Conservation (phyloP, 2,888 invertebrate genomes). For the Clistopyga incitator region DNA sequence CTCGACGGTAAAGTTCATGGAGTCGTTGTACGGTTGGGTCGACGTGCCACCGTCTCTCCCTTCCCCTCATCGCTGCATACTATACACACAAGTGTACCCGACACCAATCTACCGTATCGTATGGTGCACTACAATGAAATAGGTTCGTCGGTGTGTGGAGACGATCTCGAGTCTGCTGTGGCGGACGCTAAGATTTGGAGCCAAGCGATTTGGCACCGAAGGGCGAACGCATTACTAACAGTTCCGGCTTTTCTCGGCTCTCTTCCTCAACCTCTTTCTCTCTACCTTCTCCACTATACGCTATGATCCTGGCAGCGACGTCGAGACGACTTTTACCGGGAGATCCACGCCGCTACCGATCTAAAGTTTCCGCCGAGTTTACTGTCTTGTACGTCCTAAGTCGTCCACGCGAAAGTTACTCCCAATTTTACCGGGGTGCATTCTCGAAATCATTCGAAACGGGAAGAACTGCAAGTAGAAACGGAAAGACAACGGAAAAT, state of each 20-base stretch:
- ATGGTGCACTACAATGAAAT: slow-evolving; percentile 51
- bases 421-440: slow-evolving; percentile 32
- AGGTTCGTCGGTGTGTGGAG: slow-evolving; percentile 47
- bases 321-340: slow-evolving; percentile 54
- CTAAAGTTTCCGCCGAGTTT: slow-evolving; percentile 53
- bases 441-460: slow-evolving; percentile 12
- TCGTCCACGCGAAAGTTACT: slow-evolving; percentile 38
- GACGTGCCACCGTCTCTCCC: slow-evolving; percentile 41
- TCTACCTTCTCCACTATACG: slow-evolving; percentile 22
- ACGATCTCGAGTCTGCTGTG: slow-evolving; percentile 58
- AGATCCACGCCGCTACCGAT: slow-evolving; percentile 14
- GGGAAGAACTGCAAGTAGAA: slow-evolving; percentile 26
- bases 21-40: slow-evolving; percentile 41
- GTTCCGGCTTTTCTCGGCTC: slow-evolving; percentile 59
- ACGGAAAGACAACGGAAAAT: slow-evolving; percentile 1
- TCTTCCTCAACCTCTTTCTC: slow-evolving; percentile 13
- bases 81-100: slow-evolving; percentile 23
- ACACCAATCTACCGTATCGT: slow-evolving; percentile 18
- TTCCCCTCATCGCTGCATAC: slow-evolving; percentile 53
- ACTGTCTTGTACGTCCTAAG: slow-evolving; percentile 36
- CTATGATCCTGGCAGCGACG: slow-evolving; percentile 58
- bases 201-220: slow-evolving; percentile 68
- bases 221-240: slow-evolving; percentile 66
- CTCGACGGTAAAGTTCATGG: slow-evolving; percentile 61
- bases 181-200: slow-evolving; percentile 66